Evolutionary conservation across 2,888 invertebrate genomes (phyloP), one percentile per base, ranked within the genome.

Genomic region (Poecilus cupreus): DNA sequence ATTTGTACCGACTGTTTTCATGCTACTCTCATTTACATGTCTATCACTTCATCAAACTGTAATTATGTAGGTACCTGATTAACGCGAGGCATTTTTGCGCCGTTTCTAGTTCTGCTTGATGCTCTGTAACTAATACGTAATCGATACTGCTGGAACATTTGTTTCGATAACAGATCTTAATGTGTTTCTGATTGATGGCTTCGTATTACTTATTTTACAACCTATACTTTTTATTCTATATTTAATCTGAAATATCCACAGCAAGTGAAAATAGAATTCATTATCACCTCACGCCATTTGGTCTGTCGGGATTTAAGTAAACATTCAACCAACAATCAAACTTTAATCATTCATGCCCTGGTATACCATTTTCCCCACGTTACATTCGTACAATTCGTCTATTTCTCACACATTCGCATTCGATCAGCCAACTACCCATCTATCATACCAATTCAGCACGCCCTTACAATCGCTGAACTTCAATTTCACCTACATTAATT

Each of bases 121-220:
- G 39, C 11, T 39, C 16, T 68, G 68, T 68, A 68, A 68, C 68
- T 68, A 68, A 68, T 43, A 68, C 43, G 20, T 18, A 68, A 68
- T 68, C 68, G 39, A 68, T 68, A 68, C 18, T 6, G 16, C n/a
- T 11, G 18, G 39, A 18, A 39, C 68, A 68, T 68, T 68, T 68
- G 39, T 68, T 68, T 68, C 43, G 68, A 68, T 68, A 68, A 68
- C 39, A 3, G 68, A 68, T 68, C 68, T 68, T 68, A 68, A 68
- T 68, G 68, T 39, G 18, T 68, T 68, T 68, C 37, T 68, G 68
- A 68, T 68, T 68, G 68, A 68, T 68, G 68, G 20, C 2, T 37
- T 39, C 18, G 18, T 16, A 68, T 68, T 49, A 8, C 5, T 49
- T 16, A 49, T 16, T 16, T 16, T 49, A 49, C 49, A 32, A 6